Conservation (phyloP, 2,888 invertebrate species). For the Tetramorium bicarinatum region DNA sequence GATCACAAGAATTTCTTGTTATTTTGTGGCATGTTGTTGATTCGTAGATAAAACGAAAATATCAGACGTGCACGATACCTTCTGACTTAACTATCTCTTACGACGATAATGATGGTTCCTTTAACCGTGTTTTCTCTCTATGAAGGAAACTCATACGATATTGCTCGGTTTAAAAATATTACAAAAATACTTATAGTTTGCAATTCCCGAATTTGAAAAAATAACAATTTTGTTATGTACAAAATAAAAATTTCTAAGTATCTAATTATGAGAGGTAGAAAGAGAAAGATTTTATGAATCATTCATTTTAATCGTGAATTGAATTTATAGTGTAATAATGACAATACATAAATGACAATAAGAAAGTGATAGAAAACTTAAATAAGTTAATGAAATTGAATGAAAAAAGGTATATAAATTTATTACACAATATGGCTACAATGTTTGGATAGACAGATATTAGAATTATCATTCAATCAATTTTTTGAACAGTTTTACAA, state of each 20-base stretch:
- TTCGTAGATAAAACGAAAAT: conserved; percentile 1
- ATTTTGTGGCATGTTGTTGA: background rate
- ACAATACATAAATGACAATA: background rate
- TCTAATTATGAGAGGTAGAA: background rate
- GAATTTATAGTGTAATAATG: background rate
- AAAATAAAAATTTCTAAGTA: background rate
- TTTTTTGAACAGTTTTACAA: background rate
- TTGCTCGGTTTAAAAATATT: background rate
- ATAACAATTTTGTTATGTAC: background rate
- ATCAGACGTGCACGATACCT: background rate
- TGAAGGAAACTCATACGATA: background rate
- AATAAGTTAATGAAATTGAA: background rate
- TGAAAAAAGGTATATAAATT: background rate
- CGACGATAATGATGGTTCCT: background rate
- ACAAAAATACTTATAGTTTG: background rate
- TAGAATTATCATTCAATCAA: background rate
- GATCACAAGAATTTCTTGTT: background rate
- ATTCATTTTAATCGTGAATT: background rate
- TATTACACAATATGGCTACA: background rate
- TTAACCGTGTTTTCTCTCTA: background rate
- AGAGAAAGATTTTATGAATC: background rate
- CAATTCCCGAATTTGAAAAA: background rate
- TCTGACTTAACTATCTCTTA: background rate
- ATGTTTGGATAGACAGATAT: background rate
- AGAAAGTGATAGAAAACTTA: background rate